phyloP scores from a whole-genome alignment of 23 tunicate species.

The Clavelina lepadiformis region DNA sequence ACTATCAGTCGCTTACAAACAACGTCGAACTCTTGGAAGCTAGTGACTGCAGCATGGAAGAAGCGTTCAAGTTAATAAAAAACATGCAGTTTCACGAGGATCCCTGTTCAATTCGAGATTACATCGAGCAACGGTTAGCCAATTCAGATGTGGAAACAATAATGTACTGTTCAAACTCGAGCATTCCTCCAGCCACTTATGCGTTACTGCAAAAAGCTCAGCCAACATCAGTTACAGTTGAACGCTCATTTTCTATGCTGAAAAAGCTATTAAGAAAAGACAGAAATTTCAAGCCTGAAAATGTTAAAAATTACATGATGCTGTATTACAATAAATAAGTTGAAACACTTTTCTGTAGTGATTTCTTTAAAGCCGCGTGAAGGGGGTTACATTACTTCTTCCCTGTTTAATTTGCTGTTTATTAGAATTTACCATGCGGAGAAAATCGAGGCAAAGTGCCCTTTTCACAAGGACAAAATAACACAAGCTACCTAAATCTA shows the following conservation, averaged over 20 bases:
- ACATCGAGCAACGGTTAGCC: conserved; percentile 4
- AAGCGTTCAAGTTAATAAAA: neutral
- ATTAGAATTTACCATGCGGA: no score
- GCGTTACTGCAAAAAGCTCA: neutral
- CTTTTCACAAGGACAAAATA: no score
- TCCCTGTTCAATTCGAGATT: neutral
- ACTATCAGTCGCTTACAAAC: conserved; percentile 8
- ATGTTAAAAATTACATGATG: conserved; percentile 6
- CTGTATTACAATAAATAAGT: conserved; percentile 10
- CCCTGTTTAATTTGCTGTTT: no score
- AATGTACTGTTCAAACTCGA: conserved; percentile 9
- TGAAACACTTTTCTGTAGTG: no score
- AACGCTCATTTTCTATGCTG: conserved; percentile 4
- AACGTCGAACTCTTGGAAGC: conserved; percentile 3
- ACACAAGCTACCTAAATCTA: no score
- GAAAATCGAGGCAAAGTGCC: no score
- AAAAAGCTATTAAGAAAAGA: conserved; percentile 8
- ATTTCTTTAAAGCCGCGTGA: no score
- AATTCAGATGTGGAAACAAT: conserved; percentile 7
- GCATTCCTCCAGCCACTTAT: conserved; percentile 9
- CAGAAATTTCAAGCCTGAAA: neutral
- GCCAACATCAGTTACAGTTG: conserved; percentile 7
- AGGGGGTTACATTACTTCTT: no score
- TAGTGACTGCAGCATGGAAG: neutral
- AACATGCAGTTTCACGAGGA: conserved; percentile 8